Conservation (phyloP, 1,140 invertebrate species). For the Teleogryllus occipitalis region DNA sequence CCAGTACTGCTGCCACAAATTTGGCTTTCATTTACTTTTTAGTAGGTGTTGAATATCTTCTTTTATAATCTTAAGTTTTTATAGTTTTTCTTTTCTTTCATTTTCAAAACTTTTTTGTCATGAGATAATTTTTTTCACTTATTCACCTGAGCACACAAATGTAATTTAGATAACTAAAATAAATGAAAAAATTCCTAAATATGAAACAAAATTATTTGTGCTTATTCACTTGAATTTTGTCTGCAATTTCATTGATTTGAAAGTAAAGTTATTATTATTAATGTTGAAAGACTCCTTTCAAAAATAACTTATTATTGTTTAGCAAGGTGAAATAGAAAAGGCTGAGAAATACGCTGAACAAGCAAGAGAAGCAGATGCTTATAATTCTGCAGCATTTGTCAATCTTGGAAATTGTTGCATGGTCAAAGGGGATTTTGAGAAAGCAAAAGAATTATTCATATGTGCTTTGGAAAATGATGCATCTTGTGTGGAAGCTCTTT, state of each 20-base stretch:
- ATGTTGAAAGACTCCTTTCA: neutral
- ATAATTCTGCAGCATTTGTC: constrained; percentile 75
- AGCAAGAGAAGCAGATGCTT: constrained; percentile 66
- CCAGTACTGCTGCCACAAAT: constrained; percentile 81
- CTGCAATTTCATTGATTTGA: constrained; percentile 2
- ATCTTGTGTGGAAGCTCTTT: constrained; percentile 82
- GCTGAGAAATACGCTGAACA: constrained; percentile 72
- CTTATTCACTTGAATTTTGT: neutral
- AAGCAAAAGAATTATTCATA: constrained; percentile 66
- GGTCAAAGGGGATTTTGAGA: constrained; percentile 60
- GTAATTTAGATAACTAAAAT: too few relatives aligned
- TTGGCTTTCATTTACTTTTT: constrained; percentile 82
- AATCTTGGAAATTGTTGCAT: constrained; percentile 82
- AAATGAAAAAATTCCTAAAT: too few relatives aligned
- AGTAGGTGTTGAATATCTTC: constrained; percentile 41
- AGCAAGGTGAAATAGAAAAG: constrained; percentile 78
- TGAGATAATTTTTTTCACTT: neutral
- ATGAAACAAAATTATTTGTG: neutral
- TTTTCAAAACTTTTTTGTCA: neutral
- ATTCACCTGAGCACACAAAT: too few relatives aligned
- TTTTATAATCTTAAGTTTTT: too few relatives aligned
- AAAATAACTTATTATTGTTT: constrained; percentile 24
- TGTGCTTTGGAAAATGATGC: constrained; percentile 75
- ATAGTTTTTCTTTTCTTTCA: neutral
- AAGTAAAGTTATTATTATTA: neutral